These are phyloP conservation scores for Cydia pomonella DNA, from an alignment of 1,140 invertebrate genomes.

Conservation along the genomic window DNA sequence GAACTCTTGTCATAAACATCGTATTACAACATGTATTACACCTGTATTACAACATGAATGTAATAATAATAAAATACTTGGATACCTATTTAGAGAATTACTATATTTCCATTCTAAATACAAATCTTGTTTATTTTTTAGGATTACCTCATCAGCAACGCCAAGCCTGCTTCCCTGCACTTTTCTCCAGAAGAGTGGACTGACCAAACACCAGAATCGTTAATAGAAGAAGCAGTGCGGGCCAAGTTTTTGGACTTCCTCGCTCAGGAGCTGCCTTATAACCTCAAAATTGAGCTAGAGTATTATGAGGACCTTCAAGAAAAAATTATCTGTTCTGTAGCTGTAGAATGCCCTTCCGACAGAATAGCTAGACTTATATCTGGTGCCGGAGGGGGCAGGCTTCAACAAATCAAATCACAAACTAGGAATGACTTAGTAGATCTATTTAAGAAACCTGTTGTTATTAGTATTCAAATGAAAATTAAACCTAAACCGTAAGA, in stretches of 20 bases:
- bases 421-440: conserved; percentile 74
- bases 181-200: conserved; percentile 85
- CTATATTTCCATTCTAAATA: background rate
- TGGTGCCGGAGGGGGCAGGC: conserved; percentile 83
- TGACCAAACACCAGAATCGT: conserved; percentile 84
- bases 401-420: conserved; percentile 84
- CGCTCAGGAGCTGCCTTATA: conserved; percentile 91
- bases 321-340: conserved; percentile 82
- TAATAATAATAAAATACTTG: too few species aligned
- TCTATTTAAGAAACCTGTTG: conserved; percentile 65
- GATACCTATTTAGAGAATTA: too few species aligned
- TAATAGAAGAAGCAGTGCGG: conserved; percentile 87
- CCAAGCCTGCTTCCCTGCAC: conserved; percentile 84
- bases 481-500: conserved; percentile 47
- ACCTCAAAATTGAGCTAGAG: conserved; percentile 84
- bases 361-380: conserved; percentile 84
- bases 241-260: conserved; percentile 91
- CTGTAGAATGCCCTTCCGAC: conserved; percentile 83
- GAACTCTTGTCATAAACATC: too few species aligned
- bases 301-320: conserved; percentile 84
- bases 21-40: too few species aligned
- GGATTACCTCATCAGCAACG: conserved; percentile 86
- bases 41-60: too few species aligned
- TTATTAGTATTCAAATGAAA: conserved; percentile 58
- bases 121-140: conserved; percentile 60